These are phyloP conservation scores for Mamestra brassicae DNA, from an alignment of 2,888 invertebrate genomes.

Conservation along the genomic window DNA sequence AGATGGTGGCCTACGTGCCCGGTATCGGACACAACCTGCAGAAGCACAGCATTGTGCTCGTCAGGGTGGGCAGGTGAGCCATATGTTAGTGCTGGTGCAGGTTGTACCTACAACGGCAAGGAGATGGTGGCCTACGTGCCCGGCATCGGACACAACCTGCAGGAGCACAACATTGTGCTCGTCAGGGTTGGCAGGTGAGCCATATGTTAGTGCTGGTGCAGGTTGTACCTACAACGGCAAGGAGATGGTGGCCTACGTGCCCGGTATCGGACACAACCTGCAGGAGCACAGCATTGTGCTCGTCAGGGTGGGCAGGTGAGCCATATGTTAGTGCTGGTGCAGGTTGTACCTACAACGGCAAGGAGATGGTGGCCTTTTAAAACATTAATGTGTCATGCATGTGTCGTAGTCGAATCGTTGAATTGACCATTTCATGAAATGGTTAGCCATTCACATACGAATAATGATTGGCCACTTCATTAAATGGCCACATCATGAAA, in stretches of 20 bases:
- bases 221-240: conserved; percentile 96
- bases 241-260: conserved; percentile 98
- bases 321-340: too few relatives aligned
- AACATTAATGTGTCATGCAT: too few relatives aligned
- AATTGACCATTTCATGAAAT: too few relatives aligned
- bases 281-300: conserved; percentile 99
- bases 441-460: too few relatives aligned
- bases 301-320: conserved; percentile 94
- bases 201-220: conserved; percentile 99
- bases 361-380: too few relatives aligned
- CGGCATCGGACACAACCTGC: conserved; percentile 98
- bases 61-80: conserved; percentile 94
- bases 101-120: too few relatives aligned
- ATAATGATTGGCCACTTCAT: too few relatives aligned
- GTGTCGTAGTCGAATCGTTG: too few relatives aligned
- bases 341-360: too few relatives aligned
- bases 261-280: conserved; percentile 99
- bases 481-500: too few relatives aligned
- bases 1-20: conserved; percentile 95
- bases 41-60: conserved; percentile 98
- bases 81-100: too few relatives aligned
- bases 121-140: conserved; percentile 95
- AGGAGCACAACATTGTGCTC: conserved; percentile 98
- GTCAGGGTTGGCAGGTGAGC: conserved; percentile 96
- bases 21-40: conserved; percentile 99